These are phyloP conservation scores for Pao palembangensis DNA, from an alignment of 2,113 vertebrate genomes.

Conservation along the genomic window DNA sequence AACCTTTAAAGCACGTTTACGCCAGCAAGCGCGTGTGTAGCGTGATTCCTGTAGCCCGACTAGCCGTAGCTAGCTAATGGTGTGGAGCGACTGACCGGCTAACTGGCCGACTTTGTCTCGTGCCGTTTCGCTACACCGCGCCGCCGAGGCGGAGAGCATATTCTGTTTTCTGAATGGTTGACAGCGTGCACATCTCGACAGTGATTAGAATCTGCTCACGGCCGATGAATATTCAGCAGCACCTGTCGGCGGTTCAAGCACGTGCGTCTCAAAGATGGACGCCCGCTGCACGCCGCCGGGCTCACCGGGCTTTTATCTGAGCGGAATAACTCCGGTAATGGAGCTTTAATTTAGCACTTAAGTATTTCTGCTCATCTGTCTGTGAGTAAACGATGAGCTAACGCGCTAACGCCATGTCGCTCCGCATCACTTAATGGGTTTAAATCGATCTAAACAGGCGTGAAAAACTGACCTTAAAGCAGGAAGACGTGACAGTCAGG, in stretches of 20 bases:
- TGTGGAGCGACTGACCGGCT: too few species aligned
- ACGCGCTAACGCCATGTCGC: not conserved
- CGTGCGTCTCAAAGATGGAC: constrained; percentile 43
- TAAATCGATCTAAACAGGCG: not conserved
- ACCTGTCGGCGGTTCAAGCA: constrained; percentile 67
- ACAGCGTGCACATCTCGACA: constrained; percentile 72
- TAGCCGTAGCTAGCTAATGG: constrained; percentile 22
- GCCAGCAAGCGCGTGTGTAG: too few species aligned
- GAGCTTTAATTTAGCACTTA: not conserved
- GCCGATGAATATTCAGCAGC: constrained; percentile 75
- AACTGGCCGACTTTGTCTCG: not conserved
- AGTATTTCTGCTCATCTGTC: not conserved
- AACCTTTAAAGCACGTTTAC: too few species aligned
- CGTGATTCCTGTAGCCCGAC: constrained; percentile 22
- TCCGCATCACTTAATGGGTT: not conserved
- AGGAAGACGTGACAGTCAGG: constrained; percentile 6
- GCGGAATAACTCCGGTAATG: not conserved
- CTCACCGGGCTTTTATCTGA: not conserved
- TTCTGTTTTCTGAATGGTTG: constrained; percentile 63
- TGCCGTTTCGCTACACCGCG: too few species aligned
- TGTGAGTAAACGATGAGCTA: not conserved
- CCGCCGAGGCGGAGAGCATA: constrained; percentile 38
- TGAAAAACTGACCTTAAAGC: not conserved
- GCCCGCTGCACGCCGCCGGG: constrained; percentile 10
- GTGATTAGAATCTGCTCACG: constrained; percentile 68